Base-by-base conservation (phyloP, 2,113 vertebrate species). In the Embiotoca jacksoni region DNA sequence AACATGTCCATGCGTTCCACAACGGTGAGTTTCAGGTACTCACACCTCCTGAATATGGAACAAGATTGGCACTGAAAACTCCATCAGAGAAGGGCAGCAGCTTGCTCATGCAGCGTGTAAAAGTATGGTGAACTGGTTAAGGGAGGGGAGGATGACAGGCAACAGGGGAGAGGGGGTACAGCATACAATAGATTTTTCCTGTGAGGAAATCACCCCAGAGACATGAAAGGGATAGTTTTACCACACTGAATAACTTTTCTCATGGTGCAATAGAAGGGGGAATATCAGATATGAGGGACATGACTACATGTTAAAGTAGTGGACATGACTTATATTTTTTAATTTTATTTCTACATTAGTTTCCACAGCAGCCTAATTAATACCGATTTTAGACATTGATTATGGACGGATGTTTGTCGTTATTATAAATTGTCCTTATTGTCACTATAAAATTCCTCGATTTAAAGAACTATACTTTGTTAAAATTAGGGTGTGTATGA, bases 161-260 rank as follows among this genome's bases (percentile, higher is more conserved):
- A 56, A 72, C 31, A 55, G 56, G 35, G 52, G 56, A 72, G 39
- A 52, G n/a, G 50, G 63, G 32, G 15, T 15, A 56, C 63, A 79
- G 62, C n/a, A 44, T 54, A 59, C 59, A 37, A 39, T 61, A 41
- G 58, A 72, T 72, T 74, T 15, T 75, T 35, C 44, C 63, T 66
- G 57, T 54, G 67, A 61, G 32, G 23, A 71, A 78, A 64, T 52
- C 54, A 54, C 64, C 66, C 39, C n/a, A 35, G n/a, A 64, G 50
- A 80, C 54, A 53, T 80, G 61, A 84, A 72, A 78, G 0, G 55
- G 30, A 61, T 50, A 57, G 49, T 31, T 70, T 63, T 57, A 60
- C 61, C 44, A 53, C 1, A 37, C 30, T 23, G 46, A 73, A 57
- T 2, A 8, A 54, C 71, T 39, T 46, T 54, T 68, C 46, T 81